Evolutionary conservation across 2,888 invertebrate species (phyloP).

Genomic region (Acleris emargana): DNA sequence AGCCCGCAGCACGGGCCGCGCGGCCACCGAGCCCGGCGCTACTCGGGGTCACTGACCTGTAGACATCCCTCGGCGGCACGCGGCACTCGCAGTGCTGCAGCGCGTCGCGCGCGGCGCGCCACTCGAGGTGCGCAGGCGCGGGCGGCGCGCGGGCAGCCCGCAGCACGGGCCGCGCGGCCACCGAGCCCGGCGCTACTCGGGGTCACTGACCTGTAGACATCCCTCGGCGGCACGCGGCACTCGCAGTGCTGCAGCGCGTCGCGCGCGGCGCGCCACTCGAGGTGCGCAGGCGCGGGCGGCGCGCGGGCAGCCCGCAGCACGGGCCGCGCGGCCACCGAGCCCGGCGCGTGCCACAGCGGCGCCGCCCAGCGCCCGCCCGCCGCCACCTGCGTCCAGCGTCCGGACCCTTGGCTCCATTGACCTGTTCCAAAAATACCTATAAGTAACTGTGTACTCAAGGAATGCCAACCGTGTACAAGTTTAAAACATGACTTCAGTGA

Average conservation of each 20-base stretch:
- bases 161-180: slow-evolving; percentile 89
- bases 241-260: slow-evolving; percentile 60
- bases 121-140: slow-evolving; percentile 60
- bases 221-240: slow-evolving; percentile 65
- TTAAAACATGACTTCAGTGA: too few species aligned
- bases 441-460: not conserved
- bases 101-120: slow-evolving; percentile 56
- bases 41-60: slow-evolving; percentile 60
- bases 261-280: slow-evolving; percentile 63
- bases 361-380: slow-evolving; percentile 87
- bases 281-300: slow-evolving; percentile 52
- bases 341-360: slow-evolving; percentile 89
- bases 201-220: slow-evolving; percentile 57
- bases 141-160: slow-evolving; percentile 60
- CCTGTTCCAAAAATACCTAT: slow-evolving; percentile 47
- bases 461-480: too few species aligned
- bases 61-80: slow-evolving; percentile 62
- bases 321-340: slow-evolving; percentile 90
- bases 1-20: too few species aligned
- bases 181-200: slow-evolving; percentile 85
- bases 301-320: slow-evolving; percentile 70
- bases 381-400: slow-evolving; percentile 62
- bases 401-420: slow-evolving; percentile 42
- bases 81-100: slow-evolving; percentile 66
- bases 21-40: too few species aligned